A percentile compares a stretch with the other conserved stretches of the same genome.
Evolutionary conservation across 2,113 vertebrate species (phyloP).

Genomic region (Semicossyphus pulcher): DNA sequence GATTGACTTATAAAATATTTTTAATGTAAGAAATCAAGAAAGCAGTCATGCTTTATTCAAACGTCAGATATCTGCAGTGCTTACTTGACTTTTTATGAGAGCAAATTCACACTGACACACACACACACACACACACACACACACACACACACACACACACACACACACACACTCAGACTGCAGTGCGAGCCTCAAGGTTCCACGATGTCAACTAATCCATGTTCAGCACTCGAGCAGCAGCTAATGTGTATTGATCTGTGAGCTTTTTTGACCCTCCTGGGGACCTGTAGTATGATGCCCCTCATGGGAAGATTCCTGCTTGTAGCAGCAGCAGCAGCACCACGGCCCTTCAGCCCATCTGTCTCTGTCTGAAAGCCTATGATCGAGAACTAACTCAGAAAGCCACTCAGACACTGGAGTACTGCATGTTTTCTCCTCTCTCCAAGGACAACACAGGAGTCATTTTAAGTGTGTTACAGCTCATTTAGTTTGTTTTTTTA

Average conservation of each 20-base stretch:
- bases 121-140: conserved; percentile 19
- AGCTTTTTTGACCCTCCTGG: conserved; percentile 56
- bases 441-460: conserved; percentile 11
- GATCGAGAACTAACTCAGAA: conserved; percentile 40
- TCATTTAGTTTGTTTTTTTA: conserved; percentile 1
- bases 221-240: conserved; percentile 50
- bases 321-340: conserved; percentile 39
- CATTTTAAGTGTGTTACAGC: conserved; percentile 6
- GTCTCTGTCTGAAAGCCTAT: conserved; percentile 56
- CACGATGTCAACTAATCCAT: conserved; percentile 64
- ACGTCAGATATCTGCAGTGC: conserved; percentile 9
- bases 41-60: conserved; percentile 5
- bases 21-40: background rate
- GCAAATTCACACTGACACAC: conserved; percentile 1
- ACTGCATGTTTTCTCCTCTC: conserved; percentile 2
- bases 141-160: conserved; percentile 10
- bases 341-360: conserved; percentile 57
- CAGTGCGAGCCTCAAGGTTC: conserved; percentile 26
- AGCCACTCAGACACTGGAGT: conserved; percentile 14
- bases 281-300: conserved; percentile 62
- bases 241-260: conserved; percentile 80
- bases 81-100: conserved; percentile 27
- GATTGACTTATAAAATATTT: background rate
- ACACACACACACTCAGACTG: conserved; percentile 6
- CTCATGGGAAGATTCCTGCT: conserved; percentile 60